Evolutionary conservation across 2,113 vertebrate species (phyloP).

Genomic region (Dermatemys mawii): DNA sequence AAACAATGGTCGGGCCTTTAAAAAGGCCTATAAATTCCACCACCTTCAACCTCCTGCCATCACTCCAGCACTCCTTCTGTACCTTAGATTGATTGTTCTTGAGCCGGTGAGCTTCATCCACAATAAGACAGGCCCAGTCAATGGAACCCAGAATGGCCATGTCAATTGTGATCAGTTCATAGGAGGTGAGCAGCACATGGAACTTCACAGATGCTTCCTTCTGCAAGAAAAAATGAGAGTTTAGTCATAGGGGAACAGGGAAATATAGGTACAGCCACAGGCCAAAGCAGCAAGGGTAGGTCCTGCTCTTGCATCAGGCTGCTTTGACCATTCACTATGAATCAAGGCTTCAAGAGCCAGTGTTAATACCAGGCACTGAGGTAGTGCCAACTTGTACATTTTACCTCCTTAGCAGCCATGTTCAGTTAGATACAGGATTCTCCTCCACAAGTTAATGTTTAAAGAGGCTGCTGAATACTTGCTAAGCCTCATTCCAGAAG

Average conservation of each 20-base stretch:
- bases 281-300: background rate
- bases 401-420: background rate
- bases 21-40: background rate
- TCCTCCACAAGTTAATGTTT: background rate
- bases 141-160: conserved; percentile 96
- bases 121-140: conserved; percentile 97
- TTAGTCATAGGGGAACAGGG: background rate
- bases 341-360: background rate
- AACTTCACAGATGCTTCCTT: conserved; percentile 97
- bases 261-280: background rate
- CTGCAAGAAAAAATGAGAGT: conserved; percentile 71
- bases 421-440: background rate
- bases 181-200: conserved; percentile 94
- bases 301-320: background rate
- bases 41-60: background rate
- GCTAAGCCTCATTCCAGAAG: background rate
- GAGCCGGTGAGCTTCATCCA: conserved; percentile 96
- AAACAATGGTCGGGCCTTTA: background rate
- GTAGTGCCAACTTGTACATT: background rate
- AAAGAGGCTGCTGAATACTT: background rate
- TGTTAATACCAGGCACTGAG: background rate
- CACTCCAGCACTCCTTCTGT: background rate
- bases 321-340: background rate
- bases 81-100: conserved; percentile 99
- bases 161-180: conserved; percentile 96